Evolutionary conservation across 2,888 invertebrate genomes (phyloP), one percentile per base, ranked within the genome.

Genomic region (Steinernema hermaphroditum): DNA sequence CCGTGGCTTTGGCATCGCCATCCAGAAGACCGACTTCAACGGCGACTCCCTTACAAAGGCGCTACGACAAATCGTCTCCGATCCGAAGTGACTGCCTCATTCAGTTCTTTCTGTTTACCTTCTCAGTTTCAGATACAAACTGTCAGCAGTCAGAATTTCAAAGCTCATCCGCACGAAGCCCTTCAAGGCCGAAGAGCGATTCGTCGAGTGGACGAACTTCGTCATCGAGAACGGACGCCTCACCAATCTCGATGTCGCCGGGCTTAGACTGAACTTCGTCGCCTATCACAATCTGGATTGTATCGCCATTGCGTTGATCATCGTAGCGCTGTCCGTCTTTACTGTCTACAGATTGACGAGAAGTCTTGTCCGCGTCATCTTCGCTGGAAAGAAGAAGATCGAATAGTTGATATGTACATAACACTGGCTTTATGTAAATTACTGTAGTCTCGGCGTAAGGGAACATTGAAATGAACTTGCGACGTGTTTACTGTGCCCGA

Each of bases 1-100:
- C 27, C 50, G 81, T n/a, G 76, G 81, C 41, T 78, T 82, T 29
- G 84, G 83, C 49, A 78, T 62, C 19, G 37, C 57, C 69, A 44
- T 74, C 54, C 19, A 75, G 32, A 74, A 75, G 16, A 14, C 9
- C 2, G 12, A 69, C 4, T 34, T 74, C 22, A 29, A 32, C 37
- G 44, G 43, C 4, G 8, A 68, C 14, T 27, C 71, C 19, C 44
- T 72, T 12, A 44, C 34, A 9, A 19, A n/a, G 14, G 49, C 72
- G 2, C 44, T 72, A 9, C 19, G 41, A 12, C 41, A 69, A 43
- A 16, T 72, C 24, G n/a, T 68, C 29, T 44, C 27, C 12, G 19
- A 72, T 16, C 43, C 72, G 9, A 72, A 41, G 72, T 72, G 24
- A 24, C 12, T n/a, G 24, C 22, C 6, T 71, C 14, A 9, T 27